phyloP scores from a whole-genome alignment of 2,113 vertebrate species.

The Pontoporia blainvillei region DNA sequence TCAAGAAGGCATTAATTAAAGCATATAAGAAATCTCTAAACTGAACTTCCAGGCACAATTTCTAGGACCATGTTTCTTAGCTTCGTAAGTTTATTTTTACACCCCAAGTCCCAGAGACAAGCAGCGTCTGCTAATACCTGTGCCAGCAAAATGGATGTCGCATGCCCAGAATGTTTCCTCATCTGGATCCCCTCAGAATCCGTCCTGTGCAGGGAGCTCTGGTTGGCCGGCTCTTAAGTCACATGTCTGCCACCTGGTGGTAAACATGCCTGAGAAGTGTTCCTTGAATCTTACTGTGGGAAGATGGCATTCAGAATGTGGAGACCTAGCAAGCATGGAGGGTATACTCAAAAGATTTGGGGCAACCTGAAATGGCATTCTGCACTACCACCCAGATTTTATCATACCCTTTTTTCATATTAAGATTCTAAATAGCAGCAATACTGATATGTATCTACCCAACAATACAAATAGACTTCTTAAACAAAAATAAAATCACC shows the following conservation, averaged over 20 bases:
- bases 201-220: accelerated
- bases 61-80: neutral
- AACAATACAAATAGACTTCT: neutral
- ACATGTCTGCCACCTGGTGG: slow-evolving; percentile 35
- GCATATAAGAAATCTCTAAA: neutral
- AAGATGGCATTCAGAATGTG: neutral
- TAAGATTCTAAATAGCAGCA: neutral
- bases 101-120: neutral
- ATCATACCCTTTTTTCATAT: neutral
- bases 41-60: neutral
- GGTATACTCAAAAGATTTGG: neutral
- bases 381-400: neutral
- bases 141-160: neutral
- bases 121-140: neutral
- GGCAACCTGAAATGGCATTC: neutral
- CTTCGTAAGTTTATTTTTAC: neutral
- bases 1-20: neutral
- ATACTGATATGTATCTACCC: neutral
- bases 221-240: neutral
- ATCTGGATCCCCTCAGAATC: neutral
- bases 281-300: neutral
- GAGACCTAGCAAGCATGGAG: neutral
- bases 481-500: neutral
- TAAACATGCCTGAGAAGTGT: neutral
- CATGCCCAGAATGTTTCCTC: accelerated